Percentiles rank a stretch among this genome's conserved stretches.
Conservation (phyloP, 2,113 vertebrate genomes). For the Phaethon lepturus region DNA sequence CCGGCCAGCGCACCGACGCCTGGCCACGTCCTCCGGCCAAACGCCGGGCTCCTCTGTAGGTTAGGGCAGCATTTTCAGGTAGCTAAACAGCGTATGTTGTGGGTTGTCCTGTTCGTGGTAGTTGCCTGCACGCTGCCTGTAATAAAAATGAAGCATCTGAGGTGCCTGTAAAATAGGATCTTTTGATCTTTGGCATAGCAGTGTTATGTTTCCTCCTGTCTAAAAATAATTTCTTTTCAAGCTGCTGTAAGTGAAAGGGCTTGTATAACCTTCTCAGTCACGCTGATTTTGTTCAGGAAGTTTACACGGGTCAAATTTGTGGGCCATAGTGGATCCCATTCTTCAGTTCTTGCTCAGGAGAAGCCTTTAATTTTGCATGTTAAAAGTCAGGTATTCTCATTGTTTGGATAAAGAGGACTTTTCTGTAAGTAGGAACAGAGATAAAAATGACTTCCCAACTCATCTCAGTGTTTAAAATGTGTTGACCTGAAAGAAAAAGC, state of each 20-base stretch:
- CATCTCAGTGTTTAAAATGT: not conserved
- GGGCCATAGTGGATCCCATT: not conserved
- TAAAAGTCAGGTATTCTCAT: conserved; percentile 7
- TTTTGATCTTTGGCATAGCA: conserved; percentile 37
- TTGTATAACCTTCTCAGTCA: conserved; percentile 47
- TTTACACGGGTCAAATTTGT: not conserved
- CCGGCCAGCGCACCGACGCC: rapidly evolving
- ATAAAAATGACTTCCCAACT: not conserved
- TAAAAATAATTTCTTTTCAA: conserved; percentile 63
- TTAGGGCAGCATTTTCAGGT: not conserved
- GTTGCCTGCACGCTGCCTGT: not conserved
- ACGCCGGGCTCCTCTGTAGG: not conserved
- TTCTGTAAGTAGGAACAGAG: not conserved
- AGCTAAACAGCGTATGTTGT: not conserved
- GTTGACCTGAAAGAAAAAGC: not conserved
- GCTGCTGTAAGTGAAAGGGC: conserved; percentile 13
- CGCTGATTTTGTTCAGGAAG: not conserved
- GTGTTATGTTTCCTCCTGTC: conserved; percentile 50
- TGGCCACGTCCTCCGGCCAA: not conserved
- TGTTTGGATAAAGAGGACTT: not conserved
- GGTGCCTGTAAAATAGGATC: conserved; percentile 16
- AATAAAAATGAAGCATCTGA: conserved; percentile 19
- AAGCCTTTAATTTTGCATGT: not conserved
- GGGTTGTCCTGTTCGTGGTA: not conserved
- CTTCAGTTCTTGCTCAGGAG: not conserved